Evolutionary conservation across 1,140 invertebrate species (phyloP), one percentile per base, ranked within the genome.

Genomic region (Lepidurus apus): DNA sequence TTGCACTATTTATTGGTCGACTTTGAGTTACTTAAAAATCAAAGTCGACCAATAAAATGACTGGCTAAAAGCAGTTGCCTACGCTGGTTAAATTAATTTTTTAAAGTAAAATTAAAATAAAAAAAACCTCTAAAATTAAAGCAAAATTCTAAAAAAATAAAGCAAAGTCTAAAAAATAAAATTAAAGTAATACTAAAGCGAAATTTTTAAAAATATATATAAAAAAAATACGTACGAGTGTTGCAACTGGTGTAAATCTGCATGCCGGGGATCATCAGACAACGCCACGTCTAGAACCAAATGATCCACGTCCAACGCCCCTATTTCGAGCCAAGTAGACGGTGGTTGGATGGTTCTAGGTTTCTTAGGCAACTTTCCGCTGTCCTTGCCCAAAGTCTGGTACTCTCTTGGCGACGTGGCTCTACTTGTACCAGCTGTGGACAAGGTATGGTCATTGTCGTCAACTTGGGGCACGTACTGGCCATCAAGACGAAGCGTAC

Each of bases 231-330:
- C 76, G 43, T 45, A 77, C 76, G 76, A 42, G 24, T 47, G 42
- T 13, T 77, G 76, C 47, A 77, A 17, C 42, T 24, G 43, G 13
- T 77, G 43, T 34, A 77, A 13, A 24, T 42, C 26, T 45, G 44
- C 17, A 42, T 45, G 26, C 3, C 78, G 80, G 17, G 77, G 74
- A 43, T 74, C 43, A 9, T 75, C 74, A 7, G 76, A 93, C 74
- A 94, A 92, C 0, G 95, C 95, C n/a, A 94, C 92, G 87, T 98
- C 96, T n/a, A 98, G 87, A 80, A 95, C 89, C 34, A 98, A 87
- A 13, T 96, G 95, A 4, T 96, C 96, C 76, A 98, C 86, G 17
- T 92, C 91, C 0, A 97, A 86, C n/a, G 91, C 93, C 6, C 95
- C 96, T 7, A 96, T 94, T 85, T 98, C 96, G 1, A 98, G 87